phyloP scores from a whole-genome alignment of 2,888 invertebrate species.

The Cataglyphis cursor region DNA sequence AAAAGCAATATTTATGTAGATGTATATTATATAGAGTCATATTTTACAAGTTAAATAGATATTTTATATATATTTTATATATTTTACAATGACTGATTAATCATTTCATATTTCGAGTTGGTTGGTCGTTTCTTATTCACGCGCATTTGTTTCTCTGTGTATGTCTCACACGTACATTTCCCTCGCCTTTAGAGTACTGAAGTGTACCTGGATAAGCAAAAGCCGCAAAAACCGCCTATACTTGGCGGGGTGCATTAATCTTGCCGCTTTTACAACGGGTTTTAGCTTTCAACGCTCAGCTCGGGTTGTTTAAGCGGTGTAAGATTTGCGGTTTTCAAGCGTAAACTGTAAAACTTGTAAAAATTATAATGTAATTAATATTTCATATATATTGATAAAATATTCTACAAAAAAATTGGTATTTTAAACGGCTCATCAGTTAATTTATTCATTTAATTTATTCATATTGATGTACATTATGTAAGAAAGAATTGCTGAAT shows the following conservation, averaged over 20 bases:
- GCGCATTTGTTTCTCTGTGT: neutral
- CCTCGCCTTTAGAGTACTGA: constrained; percentile 28
- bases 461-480: neutral
- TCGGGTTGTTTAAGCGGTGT: constrained; percentile 20
- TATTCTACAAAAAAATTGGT: no score
- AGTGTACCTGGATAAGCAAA: constrained; percentile 8
- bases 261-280: constrained; percentile 38
- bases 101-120: neutral
- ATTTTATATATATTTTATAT: constrained; percentile 8
- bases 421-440: no score
- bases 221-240: constrained; percentile 44
- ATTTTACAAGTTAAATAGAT: neutral
- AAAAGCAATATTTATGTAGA: neutral
- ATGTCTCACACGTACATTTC: neutral
- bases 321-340: constrained; percentile 13
- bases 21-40: neutral
- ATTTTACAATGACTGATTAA: constrained; percentile 16
- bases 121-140: constrained; percentile 16
- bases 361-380: constrained; percentile 24
- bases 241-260: constrained; percentile 44
- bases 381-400: no score
- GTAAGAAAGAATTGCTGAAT: neutral
- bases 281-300: constrained; percentile 31
- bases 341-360: neutral
- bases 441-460: no score